A percentile compares a stretch with the other conserved stretches of the same genome.
Evolutionary conservation across 2,113 vertebrate genomes (phyloP).

Genomic region (Charina bottae): DNA sequence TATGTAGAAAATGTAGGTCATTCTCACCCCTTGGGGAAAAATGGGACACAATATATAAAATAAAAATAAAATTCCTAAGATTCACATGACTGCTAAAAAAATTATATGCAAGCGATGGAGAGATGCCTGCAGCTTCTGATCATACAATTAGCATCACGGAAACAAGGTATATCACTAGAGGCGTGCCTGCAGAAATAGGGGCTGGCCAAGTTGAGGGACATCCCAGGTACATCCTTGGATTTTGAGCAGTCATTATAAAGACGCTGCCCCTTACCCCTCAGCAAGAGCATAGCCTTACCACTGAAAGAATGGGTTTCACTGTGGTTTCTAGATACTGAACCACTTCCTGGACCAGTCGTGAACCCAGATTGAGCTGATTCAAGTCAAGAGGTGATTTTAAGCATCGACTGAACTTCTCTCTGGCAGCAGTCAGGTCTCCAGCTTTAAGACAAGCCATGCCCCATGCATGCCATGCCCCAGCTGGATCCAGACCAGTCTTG

Average conservation of each 20-base stretch:
- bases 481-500: conserved; percentile 91
- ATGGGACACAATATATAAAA: too few relatives aligned
- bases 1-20: too few relatives aligned
- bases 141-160: neutral
- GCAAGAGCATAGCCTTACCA: conserved; percentile 72
- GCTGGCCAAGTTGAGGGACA: neutral
- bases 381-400: conserved; percentile 89
- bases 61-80: too few relatives aligned
- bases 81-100: too few relatives aligned
- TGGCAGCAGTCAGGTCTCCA: conserved; percentile 83
- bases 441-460: conserved; percentile 94
- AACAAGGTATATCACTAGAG: neutral
- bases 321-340: conserved; percentile 89
- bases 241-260: too few relatives aligned
- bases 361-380: conserved; percentile 86
- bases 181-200: neutral
- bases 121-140: neutral
- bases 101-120: too few relatives aligned
- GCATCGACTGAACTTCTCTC: conserved; percentile 92
- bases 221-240: neutral
- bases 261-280: neutral
- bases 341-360: conserved; percentile 88
- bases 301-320: conserved; percentile 74
- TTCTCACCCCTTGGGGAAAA: too few relatives aligned
- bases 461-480: conserved; percentile 96